Evolutionary conservation across 23 tunicate species (phyloP), one percentile per base, ranked within the genome.

Genomic region (Halocynthia roretzi): DNA sequence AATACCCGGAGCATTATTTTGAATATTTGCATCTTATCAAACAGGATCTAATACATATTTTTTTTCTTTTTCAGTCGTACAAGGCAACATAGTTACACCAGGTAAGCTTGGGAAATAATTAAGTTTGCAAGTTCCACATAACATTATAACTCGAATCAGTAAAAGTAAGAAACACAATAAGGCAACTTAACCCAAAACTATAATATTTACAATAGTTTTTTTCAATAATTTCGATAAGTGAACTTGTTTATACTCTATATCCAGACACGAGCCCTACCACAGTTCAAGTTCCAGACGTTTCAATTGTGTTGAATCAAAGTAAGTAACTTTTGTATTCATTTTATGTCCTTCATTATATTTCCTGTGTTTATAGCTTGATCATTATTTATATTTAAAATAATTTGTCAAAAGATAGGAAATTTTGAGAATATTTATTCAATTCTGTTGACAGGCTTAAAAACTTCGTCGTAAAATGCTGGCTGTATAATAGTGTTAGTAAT

Each of bases 271-370:
- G 44, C 44, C 44, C 44, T 58, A 14, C 63, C 15, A 6, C 5
- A 65, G 10, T 48, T 48, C 48, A 65, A 20, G 6, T 65, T 10
- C 70, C 70, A 20, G 10, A 65, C 22, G 70, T 65, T 0, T 10
- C 70, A 40, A 65, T 48, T 65, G 70, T 65, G 5, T 65, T 65
- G 31, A 65, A 65, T 65, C 70, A 65, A 65, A 65, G 70, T 65
- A 15, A 11, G 70, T 65, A 58, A 4, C 4, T 14, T 58, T 2
- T 58, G 15, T 2, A 58, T 58, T 58, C 44, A 31, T 31, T 31
- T 31, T 31, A 31, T 31, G 44, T 31, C 4, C 1, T 31, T 31
- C 44, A 31, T 31, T 4, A 31, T 31, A 31, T 31, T 31, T 31
- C 44, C 44, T 31, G 44, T 31, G 44, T 31, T 31, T 31, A n/a